These are phyloP conservation scores for Rallus crepitans DNA, from an alignment of 2,797 vertebrate species.

Conservation along the genomic window DNA sequence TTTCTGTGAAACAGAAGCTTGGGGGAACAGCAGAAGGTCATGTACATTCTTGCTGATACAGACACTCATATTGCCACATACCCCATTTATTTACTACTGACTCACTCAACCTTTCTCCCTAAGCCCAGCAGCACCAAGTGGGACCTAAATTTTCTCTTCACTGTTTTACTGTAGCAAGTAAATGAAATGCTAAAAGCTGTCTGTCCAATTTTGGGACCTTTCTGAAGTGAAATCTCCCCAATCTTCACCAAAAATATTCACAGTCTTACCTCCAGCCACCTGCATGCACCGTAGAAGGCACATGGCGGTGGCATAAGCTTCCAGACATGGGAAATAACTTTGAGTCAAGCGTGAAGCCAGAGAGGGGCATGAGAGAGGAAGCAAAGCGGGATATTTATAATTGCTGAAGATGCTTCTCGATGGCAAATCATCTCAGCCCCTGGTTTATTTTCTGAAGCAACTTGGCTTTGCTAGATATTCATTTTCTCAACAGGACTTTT, in stretches of 20 bases:
- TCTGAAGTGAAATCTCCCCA: background rate
- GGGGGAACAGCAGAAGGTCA: background rate
- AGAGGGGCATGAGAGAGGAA: background rate
- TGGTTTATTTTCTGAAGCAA: background rate
- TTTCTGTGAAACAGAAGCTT: slow-evolving; percentile 4
- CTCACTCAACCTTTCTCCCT: background rate
- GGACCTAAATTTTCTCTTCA: background rate
- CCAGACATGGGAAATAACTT: background rate
- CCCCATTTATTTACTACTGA: background rate
- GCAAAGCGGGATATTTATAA: background rate
- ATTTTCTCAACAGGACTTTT: slow-evolving; percentile 36
- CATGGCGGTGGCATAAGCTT: background rate
- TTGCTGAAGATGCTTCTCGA: background rate
- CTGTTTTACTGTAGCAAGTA: background rate
- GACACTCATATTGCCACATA: background rate
- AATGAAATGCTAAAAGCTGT: background rate
- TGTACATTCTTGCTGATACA: background rate
- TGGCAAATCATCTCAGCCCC: background rate
- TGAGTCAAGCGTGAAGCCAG: background rate
- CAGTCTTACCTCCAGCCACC: background rate
- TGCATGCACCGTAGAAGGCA: rapidly evolving
- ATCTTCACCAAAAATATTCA: background rate
- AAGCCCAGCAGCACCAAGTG: background rate
- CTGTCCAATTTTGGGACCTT: background rate
- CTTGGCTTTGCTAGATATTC: slow-evolving; percentile 9